Percentiles rank a stretch among this genome's conserved stretches.
Evolutionary conservation across 2,888 invertebrate genomes (phyloP).

Genomic region (Zhuqinia jingwanae): DNA sequence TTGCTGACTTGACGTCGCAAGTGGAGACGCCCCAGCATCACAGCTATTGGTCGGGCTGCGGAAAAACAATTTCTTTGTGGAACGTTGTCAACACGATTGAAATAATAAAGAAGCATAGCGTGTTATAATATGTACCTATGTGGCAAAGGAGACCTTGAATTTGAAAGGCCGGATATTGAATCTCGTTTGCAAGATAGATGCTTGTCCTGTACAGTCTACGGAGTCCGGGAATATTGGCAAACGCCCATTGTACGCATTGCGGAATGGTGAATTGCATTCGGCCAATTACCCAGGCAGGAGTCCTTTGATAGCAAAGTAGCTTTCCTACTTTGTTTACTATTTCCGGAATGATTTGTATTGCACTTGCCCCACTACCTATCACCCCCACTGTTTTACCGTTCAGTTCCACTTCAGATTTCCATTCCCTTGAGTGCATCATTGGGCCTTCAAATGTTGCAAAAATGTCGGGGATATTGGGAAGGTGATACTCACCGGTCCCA

Average conservation of each 20-base stretch:
- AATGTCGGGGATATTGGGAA: constrained; percentile 68
- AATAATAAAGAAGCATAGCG: not conserved
- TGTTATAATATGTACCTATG: constrained; percentile 59
- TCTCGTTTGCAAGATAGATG: constrained; percentile 59
- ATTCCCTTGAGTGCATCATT: constrained; percentile 71
- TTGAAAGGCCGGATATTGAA: constrained; percentile 55
- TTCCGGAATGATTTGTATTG: constrained; percentile 72
- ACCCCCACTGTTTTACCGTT: constrained; percentile 69
- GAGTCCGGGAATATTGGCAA: constrained; percentile 59
- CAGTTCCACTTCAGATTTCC: constrained; percentile 65
- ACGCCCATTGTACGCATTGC: constrained; percentile 48
- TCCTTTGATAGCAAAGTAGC: constrained; percentile 67
- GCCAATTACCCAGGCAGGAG: constrained; percentile 66
- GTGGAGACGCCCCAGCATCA: constrained; percentile 40
- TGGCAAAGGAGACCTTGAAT: constrained; percentile 50
- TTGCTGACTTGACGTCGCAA: constrained; percentile 48
- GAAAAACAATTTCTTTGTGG: not conserved
- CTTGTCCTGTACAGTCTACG: constrained; percentile 62
- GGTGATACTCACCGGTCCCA: constrained; percentile 48
- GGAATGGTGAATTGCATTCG: constrained; percentile 50
- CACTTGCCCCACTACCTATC: constrained; percentile 73
- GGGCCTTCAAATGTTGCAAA: constrained; percentile 71
- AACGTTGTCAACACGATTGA: not conserved
- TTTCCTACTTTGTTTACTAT: constrained; percentile 69
- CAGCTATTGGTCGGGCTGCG: constrained; percentile 25